Evolutionary conservation across 2,888 invertebrate species (phyloP).

Genomic region (Calameuta filiformis): DNA sequence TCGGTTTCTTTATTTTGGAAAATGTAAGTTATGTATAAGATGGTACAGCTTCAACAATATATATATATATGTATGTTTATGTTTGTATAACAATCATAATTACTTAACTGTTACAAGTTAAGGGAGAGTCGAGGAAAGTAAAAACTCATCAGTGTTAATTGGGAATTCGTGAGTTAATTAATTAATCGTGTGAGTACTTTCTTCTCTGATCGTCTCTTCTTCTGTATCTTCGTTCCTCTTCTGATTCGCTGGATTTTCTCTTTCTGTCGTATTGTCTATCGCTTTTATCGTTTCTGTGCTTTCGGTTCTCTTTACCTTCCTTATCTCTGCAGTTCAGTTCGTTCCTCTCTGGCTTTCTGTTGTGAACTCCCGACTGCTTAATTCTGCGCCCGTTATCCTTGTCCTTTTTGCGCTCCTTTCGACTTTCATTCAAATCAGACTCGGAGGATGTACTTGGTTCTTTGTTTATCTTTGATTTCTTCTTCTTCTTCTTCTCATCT

Average conservation of each 20-base stretch:
- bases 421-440: slow-evolving; percentile 1
- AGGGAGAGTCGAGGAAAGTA: slow-evolving; percentile 10
- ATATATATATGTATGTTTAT: neutral
- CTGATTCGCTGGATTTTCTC: slow-evolving; percentile 34
- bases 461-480: slow-evolving; percentile 26
- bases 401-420: slow-evolving; percentile 16
- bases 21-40: slow-evolving; percentile 1
- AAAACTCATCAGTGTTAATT: neutral
- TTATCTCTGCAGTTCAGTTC: slow-evolving; percentile 38
- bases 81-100: slow-evolving; percentile 19
- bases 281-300: slow-evolving; percentile 36
- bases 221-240: slow-evolving; percentile 29
- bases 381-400: slow-evolving; percentile 9
- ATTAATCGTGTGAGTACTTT: slow-evolving; percentile 26
- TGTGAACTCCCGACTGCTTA: slow-evolving; percentile 11
- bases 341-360: slow-evolving; percentile 19
- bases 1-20: neutral
- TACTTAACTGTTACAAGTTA: slow-evolving; percentile 12
- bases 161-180: neutral
- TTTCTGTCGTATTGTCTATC: slow-evolving; percentile 33
- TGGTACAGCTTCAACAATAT: slow-evolving; percentile 15
- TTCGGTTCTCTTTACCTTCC: slow-evolving; percentile 46
- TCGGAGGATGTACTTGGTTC: slow-evolving; percentile 21
- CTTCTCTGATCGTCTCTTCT: slow-evolving; percentile 29
- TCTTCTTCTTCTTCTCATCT: slow-evolving; percentile 32